Base-by-base conservation (phyloP, 2,113 vertebrate genomes). In the Alectura lathami region DNA sequence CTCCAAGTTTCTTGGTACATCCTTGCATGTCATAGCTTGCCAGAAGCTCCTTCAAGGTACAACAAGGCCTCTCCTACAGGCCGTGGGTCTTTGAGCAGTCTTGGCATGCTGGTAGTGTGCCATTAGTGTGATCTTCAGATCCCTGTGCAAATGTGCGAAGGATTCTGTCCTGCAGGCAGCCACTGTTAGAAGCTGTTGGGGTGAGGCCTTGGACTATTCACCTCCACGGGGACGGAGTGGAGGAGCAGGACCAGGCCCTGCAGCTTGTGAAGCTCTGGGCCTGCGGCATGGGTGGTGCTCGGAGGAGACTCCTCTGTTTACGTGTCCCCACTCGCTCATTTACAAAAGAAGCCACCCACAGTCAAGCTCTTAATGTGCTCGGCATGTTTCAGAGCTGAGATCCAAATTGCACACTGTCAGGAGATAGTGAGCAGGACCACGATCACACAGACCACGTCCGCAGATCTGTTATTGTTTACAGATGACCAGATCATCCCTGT, bases 71-170 rank as follows among this genome's bases (percentile, higher is more conserved):
- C 23, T 63, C 51, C 17, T 53, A 20, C 42, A n/a, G n/a, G n/a
- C 69, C 38, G 18, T 1, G 1, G 50, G 42, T 51, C 29, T 86
- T 63, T 56, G 50, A 42, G 77, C 29, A 7, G 13, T 9, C 42
- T 62, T 57, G 1, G 0, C 34, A 3, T 13, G 24, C 23, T 78
- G 63, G 27, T 16, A 10, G 0, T 2, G 20, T 67, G 4, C 57
- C 54, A 4, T 34, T 38, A 32, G 22, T 2, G 42, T 24, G 40
- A 34, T 74, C 10, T 0, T 63, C 59, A 83, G 56, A 42, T 9
- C 50, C 7, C 32, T 9, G 9, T 34, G 69, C 48, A 9, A 57
- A 38, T 18, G 23, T 0, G 0, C 29, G 47, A 57, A 43, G 63
- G 12, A 62, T 24, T 34, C 70, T 20, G 13, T 62, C 40, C 56